phyloP scores from a whole-genome alignment of 2,888 invertebrate species.

The Macaria notata region DNA sequence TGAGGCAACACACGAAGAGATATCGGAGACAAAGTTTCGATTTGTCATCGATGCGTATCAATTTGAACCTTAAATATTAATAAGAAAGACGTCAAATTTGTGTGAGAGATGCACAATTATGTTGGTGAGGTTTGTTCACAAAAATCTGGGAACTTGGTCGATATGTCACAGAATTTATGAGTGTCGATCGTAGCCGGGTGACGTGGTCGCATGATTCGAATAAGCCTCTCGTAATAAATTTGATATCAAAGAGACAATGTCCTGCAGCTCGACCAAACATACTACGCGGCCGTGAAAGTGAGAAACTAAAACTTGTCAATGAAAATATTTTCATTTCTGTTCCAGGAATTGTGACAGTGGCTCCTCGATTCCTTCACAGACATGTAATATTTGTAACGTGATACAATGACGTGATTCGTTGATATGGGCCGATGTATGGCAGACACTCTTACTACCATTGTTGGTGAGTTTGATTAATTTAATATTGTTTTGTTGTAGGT shows the following conservation, averaged over 20 bases:
- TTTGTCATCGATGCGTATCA: conserved; percentile 32
- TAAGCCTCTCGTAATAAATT: conserved; percentile 67
- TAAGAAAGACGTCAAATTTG: conserved; percentile 40
- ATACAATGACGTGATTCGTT: conserved; percentile 66
- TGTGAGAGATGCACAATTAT: conserved; percentile 35
- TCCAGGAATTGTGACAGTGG: too few species aligned
- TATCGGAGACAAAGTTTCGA: conserved; percentile 48
- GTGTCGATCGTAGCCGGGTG: conserved; percentile 59
- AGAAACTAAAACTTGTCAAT: too few species aligned
- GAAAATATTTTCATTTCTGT: too few species aligned
- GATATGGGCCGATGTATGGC: conserved; percentile 71
- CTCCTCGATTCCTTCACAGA: too few species aligned
- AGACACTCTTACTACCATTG: conserved; percentile 50
- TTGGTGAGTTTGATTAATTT: conserved; percentile 52
- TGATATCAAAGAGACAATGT: conserved; percentile 74
- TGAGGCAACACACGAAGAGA: conserved; percentile 59
- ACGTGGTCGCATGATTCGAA: conserved; percentile 68
- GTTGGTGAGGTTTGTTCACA: conserved; percentile 48
- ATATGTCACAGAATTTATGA: conserved; percentile 78
- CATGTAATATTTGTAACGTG: conserved; percentile 51
- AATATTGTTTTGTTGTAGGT: conserved; percentile 46
- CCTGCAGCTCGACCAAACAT: conserved; percentile 12
- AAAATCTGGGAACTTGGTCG: conserved; percentile 67
- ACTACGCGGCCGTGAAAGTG: too few species aligned
- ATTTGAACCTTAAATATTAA: conserved; percentile 44